Base-by-base conservation (phyloP, 2,113 vertebrate genomes). In the Suncus etruscus region DNA sequence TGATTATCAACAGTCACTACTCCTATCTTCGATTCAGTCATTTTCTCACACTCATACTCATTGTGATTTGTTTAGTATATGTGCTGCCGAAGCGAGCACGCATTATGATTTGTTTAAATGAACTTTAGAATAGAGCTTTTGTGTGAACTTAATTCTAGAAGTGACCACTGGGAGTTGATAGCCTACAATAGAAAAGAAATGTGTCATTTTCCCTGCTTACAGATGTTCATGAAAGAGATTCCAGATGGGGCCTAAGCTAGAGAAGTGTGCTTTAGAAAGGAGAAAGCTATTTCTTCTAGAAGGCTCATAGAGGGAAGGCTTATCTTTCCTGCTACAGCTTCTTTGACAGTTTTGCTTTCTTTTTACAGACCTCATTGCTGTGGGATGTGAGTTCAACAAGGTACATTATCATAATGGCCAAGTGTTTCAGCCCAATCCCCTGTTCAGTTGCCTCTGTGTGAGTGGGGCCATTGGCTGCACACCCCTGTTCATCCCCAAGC, bases 381-480 rank as follows among this genome's bases (percentile, higher is more conserved):
- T 99, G 91, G 99, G 99, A 91, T 99, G 99, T 85, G 99, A 99
- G 95, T 96, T 99, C 94, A 99, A 98, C 82, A 98, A 98, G 58
- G 92, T 96, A 54, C 98, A 98, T 94, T 99, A 99, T 84, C 97
- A 97, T 83, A 99, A 99, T 0, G 99, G 99, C 15, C 98, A 99
- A 93, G 97, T 96, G 22, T 99, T 99, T 96, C 98, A 99, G 90
- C 98, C 99, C 76, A 98, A 97, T 93, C 98, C 97, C 0, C 96
- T 99, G 27, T 99, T 99, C 58, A 98, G 98, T 90, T 99, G 99
- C 95, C 98, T 98, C 11, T 99, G 99, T 95, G 97, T 99, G 69
- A 98, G 98, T 1, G 99, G 99, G 12, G 98, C 98, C 4, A 99
- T 99, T 4, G 99, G 99, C 95, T 99, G 99, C 72, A 99, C 98